phyloP scores from a whole-genome alignment of 2,888 invertebrate genomes.

The Nomada flava region DNA sequence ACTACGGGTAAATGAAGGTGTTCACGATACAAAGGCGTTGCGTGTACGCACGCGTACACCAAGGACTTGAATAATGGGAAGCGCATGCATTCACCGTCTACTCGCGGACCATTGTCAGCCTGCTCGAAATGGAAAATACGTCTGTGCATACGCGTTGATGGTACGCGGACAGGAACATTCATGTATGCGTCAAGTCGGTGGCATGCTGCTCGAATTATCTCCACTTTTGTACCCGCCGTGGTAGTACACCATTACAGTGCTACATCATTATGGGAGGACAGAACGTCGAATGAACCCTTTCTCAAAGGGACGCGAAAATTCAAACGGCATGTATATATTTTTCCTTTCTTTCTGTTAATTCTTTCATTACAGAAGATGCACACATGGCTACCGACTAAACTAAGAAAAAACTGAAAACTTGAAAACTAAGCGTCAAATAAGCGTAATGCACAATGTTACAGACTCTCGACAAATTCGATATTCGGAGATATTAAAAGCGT shows the following conservation, averaged over 20 bases:
- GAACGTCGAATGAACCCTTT: no score
- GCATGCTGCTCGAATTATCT: neutral
- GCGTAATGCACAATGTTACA: no score
- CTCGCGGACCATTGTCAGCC: slow-evolving; percentile 36
- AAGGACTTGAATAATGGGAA: slow-evolving; percentile 14
- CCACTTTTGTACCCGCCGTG: neutral
- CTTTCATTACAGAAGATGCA: no score
- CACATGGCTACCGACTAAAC: no score
- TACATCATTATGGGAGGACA: no score
- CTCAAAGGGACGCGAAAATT: no score
- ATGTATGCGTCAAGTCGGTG: no score
- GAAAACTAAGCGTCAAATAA: neutral
- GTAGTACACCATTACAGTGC: neutral
- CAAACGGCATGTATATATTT: no score
- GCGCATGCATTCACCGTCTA: slow-evolving; percentile 30
- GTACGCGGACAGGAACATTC: neutral
- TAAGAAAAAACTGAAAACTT: no score
- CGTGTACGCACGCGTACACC: slow-evolving; percentile 38
- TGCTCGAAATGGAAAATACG: slow-evolving; percentile 31
- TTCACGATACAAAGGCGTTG: slow-evolving; percentile 39
- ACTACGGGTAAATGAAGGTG: slow-evolving; percentile 43
- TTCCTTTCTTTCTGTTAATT: no score
- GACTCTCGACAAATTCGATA: neutral
- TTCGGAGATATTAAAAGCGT: neutral
- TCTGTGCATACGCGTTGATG: neutral